phyloP scores from a whole-genome alignment of 2,888 invertebrate species.

The Patella pellucida region DNA sequence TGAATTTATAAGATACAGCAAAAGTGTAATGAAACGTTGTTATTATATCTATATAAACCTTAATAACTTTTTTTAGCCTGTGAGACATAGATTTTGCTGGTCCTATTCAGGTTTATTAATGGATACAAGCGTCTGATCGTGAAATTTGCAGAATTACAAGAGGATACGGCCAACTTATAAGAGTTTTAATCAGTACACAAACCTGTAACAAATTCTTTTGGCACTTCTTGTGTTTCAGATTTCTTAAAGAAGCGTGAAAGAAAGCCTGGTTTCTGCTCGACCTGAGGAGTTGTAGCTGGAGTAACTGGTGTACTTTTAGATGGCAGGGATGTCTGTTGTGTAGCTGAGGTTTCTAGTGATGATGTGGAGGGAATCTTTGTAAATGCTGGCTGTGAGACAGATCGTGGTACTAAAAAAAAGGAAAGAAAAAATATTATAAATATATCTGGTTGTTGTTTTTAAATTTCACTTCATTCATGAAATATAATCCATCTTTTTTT shows the following conservation, averaged over 20 bases:
- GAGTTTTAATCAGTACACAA: no score
- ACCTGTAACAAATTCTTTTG: background rate
- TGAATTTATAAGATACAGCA: no score
- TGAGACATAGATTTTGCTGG: background rate
- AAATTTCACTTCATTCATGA: no score
- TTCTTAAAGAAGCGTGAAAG: constrained; percentile 65
- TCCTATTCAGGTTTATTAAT: no score
- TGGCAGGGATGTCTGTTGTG: constrained; percentile 27
- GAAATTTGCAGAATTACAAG: no score
- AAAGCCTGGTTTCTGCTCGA: constrained; percentile 60
- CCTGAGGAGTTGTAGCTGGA: constrained; percentile 37
- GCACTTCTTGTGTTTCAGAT: constrained; percentile 29
- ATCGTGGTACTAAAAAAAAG: constrained; percentile 49
- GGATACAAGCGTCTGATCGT: background rate
- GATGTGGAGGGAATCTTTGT: constrained; percentile 42
- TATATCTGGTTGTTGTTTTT: no score
- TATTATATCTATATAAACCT: background rate
- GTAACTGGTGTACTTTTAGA: constrained; percentile 25
- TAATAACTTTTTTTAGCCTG: background rate
- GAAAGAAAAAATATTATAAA: background rate
- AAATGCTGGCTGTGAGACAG: constrained; percentile 50
- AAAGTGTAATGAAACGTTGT: no score
- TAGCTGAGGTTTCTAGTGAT: constrained; percentile 31
- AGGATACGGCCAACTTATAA: no score
- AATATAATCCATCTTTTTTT: no score